Evolutionary conservation across 2,888 invertebrate species (phyloP).

Genomic region (Drosophila mayaguana): DNA sequence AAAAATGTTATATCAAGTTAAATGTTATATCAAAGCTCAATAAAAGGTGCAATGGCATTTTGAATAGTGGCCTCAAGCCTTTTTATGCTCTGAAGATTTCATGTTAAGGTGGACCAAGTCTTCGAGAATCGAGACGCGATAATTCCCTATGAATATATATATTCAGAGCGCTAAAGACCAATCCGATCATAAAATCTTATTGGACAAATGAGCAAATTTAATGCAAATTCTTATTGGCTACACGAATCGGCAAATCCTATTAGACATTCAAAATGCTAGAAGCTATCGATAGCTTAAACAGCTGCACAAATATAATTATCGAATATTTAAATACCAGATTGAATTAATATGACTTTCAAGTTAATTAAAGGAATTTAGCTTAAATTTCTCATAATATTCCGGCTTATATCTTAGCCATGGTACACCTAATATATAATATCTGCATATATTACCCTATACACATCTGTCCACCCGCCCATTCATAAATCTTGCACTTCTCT

Average conservation of each 20-base stretch:
- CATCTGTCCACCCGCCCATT: background rate
- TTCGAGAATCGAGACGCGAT: background rate
- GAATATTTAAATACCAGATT: background rate
- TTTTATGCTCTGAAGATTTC: background rate
- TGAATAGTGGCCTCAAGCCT: background rate
- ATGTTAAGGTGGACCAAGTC: background rate
- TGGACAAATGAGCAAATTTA: background rate
- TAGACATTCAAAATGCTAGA: background rate
- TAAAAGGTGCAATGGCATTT: background rate
- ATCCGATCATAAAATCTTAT: background rate
- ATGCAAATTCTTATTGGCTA: background rate
- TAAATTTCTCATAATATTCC: background rate
- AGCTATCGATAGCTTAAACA: background rate
- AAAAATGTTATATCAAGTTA: no score
- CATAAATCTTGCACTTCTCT: slow-evolving; percentile 2
- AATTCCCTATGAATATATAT: background rate
- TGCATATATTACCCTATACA: background rate
- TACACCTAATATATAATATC: background rate
- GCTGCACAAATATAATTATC: background rate
- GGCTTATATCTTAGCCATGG: background rate
- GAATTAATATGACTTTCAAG: background rate
- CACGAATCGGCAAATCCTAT: background rate
- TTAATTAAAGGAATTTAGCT: background rate
- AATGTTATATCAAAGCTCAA: no score
- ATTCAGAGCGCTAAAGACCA: background rate